Conservation (phyloP, 2,797 vertebrate genomes). For the Acestrorhynchus altus region DNA sequence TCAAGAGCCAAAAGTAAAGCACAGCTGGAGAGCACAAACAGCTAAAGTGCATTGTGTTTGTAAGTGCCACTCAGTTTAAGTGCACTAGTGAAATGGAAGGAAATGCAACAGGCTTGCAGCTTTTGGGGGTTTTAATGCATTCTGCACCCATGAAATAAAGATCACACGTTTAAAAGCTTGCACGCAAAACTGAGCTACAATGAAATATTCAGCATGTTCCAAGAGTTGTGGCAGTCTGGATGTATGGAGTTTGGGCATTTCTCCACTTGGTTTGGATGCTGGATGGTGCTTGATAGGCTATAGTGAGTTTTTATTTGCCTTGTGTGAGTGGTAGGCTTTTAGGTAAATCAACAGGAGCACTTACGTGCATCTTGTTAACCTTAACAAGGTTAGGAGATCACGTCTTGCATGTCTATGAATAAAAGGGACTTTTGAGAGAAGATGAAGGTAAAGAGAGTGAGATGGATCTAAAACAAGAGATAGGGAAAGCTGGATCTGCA, state of each 20-base stretch:
- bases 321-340: slow-evolving; percentile 59
- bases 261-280: slow-evolving; percentile 68
- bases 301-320: slow-evolving; percentile 63
- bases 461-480: not conserved
- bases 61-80: slow-evolving; percentile 68
- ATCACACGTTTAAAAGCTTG: slow-evolving; percentile 78
- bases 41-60: slow-evolving; percentile 63
- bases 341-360: slow-evolving; percentile 57
- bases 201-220: slow-evolving; percentile 78
- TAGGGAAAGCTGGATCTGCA: slow-evolving; percentile 21
- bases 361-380: not conserved
- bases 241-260: slow-evolving; percentile 59
- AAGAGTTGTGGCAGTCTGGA: slow-evolving; percentile 64
- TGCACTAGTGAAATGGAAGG: slow-evolving; percentile 57
- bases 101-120: slow-evolving; percentile 68
- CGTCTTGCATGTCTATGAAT: too few relatives aligned
- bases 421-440: not conserved
- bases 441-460: slow-evolving; percentile 33
- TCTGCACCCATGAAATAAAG: slow-evolving; percentile 83
- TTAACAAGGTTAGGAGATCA: slow-evolving; percentile 44
- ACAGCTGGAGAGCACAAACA: slow-evolving; percentile 24
- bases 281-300: slow-evolving; percentile 68
- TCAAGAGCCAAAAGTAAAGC: slow-evolving; percentile 29
- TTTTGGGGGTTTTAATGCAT: slow-evolving; percentile 72
- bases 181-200: slow-evolving; percentile 66